phyloP scores from a whole-genome alignment of 1,140 invertebrate genomes.

The Drosophila mauritiana region DNA sequence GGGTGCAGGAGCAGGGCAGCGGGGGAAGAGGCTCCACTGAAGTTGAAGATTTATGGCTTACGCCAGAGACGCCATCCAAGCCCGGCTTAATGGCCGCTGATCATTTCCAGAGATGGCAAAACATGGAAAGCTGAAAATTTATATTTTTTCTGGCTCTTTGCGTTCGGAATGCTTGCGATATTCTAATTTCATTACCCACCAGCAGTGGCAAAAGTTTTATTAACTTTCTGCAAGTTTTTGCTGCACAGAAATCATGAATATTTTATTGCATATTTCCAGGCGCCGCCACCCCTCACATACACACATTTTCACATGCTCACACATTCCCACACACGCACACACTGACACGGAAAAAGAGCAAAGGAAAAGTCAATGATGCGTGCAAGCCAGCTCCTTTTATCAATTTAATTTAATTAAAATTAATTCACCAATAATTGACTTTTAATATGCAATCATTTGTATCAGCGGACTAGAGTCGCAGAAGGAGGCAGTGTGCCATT shows the following conservation, averaged over 20 bases:
- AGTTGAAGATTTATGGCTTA: constrained; percentile 31
- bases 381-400: constrained; percentile 58
- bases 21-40: constrained; percentile 26
- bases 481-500: constrained; percentile 37
- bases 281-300: neutral
- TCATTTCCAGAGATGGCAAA: constrained; percentile 53
- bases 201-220: constrained; percentile 60
- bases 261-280: constrained; percentile 63
- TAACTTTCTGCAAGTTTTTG: constrained; percentile 63
- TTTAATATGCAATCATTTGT: constrained; percentile 80
- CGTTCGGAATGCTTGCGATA: constrained; percentile 15
- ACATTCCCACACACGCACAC: neutral
- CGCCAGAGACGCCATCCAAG: constrained; percentile 4
- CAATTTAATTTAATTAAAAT: constrained; percentile 78
- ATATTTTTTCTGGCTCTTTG: constrained; percentile 5
- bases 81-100: constrained; percentile 42
- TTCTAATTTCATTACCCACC: constrained; percentile 55
- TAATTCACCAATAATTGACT: constrained; percentile 77
- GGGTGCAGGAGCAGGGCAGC: neutral
- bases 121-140: constrained; percentile 37
- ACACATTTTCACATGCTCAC: neutral
- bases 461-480: constrained; percentile 28
- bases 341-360: constrained; percentile 9
- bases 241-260: constrained; percentile 60
- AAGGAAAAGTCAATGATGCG: constrained; percentile 60